Conservation (phyloP, 2,888 invertebrate species). For the Prostheceraeus crozeri region DNA sequence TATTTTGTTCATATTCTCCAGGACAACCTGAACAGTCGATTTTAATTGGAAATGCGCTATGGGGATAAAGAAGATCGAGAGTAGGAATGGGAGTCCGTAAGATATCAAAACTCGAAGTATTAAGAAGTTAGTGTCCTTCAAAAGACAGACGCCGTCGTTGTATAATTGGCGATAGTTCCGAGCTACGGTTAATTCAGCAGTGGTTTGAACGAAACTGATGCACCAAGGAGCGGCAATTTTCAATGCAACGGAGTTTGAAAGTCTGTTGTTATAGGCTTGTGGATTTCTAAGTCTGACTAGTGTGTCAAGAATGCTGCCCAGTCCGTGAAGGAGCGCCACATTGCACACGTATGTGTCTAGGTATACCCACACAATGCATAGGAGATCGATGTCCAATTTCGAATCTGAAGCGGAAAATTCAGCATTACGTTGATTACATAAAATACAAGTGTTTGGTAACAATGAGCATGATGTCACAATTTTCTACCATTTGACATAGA, state of each 20-base stretch:
- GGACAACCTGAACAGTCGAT: no score
- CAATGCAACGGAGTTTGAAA: conserved; percentile 17
- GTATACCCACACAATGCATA: conserved; percentile 35
- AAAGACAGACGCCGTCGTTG: conserved; percentile 32
- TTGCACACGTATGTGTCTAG: conserved; percentile 34
- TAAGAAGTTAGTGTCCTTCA: conserved; percentile 33
- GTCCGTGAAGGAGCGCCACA: conserved; percentile 27
- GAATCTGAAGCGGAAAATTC: no score
- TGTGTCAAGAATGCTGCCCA: conserved; percentile 28
- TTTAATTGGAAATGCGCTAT: no score
- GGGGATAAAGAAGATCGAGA: conserved; percentile 29
- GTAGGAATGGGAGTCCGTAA: conserved; percentile 31
- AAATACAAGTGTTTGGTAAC: no score
- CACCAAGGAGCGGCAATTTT: conserved; percentile 36
- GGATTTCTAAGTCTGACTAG: conserved; percentile 33
- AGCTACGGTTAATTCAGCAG: conserved; percentile 34
- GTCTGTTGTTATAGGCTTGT: conserved; percentile 6
- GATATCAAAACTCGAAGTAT: conserved; percentile 34
- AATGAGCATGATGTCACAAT: no score
- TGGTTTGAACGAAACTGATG: conserved; percentile 33
- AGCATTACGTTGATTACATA: no score
- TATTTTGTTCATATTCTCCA: no score
- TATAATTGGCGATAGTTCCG: conserved; percentile 23
- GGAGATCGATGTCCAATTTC: conserved; percentile 7
- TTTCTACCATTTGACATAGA: no score